phyloP scores from a whole-genome alignment of 1,140 invertebrate species.

The Neodiprion virginianus region DNA sequence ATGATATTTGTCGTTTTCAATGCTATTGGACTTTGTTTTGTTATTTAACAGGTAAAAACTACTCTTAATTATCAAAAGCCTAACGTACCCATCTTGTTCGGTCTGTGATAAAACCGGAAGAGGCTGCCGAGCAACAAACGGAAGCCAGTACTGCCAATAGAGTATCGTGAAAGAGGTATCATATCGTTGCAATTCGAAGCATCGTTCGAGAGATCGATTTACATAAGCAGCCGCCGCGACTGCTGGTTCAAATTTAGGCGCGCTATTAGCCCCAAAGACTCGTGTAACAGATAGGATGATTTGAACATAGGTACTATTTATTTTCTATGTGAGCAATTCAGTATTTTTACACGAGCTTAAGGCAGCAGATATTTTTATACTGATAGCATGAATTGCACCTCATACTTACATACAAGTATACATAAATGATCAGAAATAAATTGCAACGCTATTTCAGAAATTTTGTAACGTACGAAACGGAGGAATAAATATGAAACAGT shows the following conservation, averaged over 20 bases:
- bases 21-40: background rate
- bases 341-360: background rate
- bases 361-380: background rate
- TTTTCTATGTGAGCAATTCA: background rate
- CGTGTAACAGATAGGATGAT: background rate
- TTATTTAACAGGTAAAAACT: constrained; percentile 16
- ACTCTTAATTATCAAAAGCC: constrained; percentile 12
- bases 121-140: constrained; percentile 26
- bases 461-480: no score
- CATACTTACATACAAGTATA: no score
- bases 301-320: constrained; percentile 1
- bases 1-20: background rate
- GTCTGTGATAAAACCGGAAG: constrained; percentile 30
- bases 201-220: background rate
- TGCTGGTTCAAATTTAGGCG: no score
- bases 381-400: no score
- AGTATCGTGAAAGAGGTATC: background rate
- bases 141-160: constrained; percentile 15
- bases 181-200: background rate
- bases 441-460: no score
- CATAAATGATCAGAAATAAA: no score
- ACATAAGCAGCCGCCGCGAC: background rate
- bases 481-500: no score
- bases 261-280: no score
- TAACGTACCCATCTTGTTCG: constrained; percentile 40